Evolutionary conservation across 2,888 invertebrate species (phyloP), one percentile per base, ranked within the genome.

Genomic region (Choristoneura rosaceana): DNA sequence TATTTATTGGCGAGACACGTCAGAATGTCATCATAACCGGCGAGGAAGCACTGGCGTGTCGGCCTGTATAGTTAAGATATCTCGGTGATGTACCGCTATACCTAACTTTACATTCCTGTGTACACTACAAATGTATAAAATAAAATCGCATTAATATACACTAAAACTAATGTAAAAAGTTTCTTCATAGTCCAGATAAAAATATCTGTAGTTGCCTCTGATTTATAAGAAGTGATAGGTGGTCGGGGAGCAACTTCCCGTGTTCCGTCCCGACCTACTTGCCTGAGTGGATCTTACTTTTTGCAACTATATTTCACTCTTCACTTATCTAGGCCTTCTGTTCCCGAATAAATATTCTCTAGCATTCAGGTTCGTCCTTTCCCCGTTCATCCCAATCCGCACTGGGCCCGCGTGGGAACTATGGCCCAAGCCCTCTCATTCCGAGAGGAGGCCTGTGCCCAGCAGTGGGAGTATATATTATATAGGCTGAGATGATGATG

Each of bases 141-240:
- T 34, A 34, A 34, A 34, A 34, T 34, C 4, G 2, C 25, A 25
- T 25, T 25, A 38, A 52, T 17, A 17, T 17, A 52, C 25, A 33
- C 58, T 33, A 34, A 64, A 17, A 25, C 58, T 33, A 34, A 64
- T 55, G 55, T 25, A 12, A 10, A 61, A 61, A 64, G 47, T 17
- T 64, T 64, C 14, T 50, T 64, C 33, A 34, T 33, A 9, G 8
- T 64, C 33, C 59, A n/a, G 17, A 50, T 45, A 25, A 47, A 47
- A 64, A 64, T 64, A 34, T 50, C 34, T 64, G n/a, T n/a, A 33
- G 64, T 50, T 47, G n/a, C 50, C 15, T 62, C 10, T 34, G 34
- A 50, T 64, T 64, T 64, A 64, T 38, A 50, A 64, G 50, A 64
- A 64, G n/a, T 50, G 64, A 64, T 50, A 64, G 47, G 50, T 34